These are phyloP conservation scores for Poeciliopsis retropinna DNA, from an alignment of 2,113 vertebrate species.

Conservation along the genomic window DNA sequence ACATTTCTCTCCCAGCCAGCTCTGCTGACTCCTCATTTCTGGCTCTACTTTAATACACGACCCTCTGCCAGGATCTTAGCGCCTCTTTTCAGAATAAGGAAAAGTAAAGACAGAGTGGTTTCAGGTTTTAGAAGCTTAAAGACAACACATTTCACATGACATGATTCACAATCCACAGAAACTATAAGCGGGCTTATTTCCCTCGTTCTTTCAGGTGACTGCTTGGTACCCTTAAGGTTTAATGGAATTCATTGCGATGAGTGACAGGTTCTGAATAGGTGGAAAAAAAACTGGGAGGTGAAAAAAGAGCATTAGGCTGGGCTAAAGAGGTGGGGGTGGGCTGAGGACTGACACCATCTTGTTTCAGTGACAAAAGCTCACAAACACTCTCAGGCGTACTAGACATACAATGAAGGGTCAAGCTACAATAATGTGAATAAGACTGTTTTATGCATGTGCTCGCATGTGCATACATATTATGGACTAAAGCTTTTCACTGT, in stretches of 20 bases:
- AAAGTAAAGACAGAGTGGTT: constrained; percentile 23
- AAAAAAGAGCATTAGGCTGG: constrained; percentile 71
- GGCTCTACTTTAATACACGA: constrained; percentile 71
- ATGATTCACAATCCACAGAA: constrained; percentile 35
- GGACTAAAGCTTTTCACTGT: constrained; percentile 48
- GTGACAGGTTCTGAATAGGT: constrained; percentile 77
- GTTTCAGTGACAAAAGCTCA: constrained; percentile 47
- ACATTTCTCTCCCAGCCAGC: constrained; percentile 64
- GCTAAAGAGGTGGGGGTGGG: constrained; percentile 63
- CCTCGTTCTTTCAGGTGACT: constrained; percentile 68
- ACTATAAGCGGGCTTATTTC: constrained; percentile 50
- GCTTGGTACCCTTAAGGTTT: constrained; percentile 56
- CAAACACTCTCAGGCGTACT: constrained; percentile 25
- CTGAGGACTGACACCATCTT: constrained; percentile 67
- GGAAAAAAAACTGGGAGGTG: constrained; percentile 71
- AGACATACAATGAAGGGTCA: constrained; percentile 58
- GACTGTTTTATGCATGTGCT: constrained; percentile 15
- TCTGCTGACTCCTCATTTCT: constrained; percentile 80
- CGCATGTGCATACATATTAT: constrained; percentile 22
- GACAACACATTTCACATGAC: constrained; percentile 38
- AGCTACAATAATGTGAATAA: constrained; percentile 56
- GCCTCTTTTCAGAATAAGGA: constrained; percentile 46
- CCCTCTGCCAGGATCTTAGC: constrained; percentile 68
- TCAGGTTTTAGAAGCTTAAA: constrained; percentile 10
- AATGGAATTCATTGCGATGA: constrained; percentile 75